Conservation (phyloP, 2,113 vertebrate genomes). For the Myotis davidii region DNA sequence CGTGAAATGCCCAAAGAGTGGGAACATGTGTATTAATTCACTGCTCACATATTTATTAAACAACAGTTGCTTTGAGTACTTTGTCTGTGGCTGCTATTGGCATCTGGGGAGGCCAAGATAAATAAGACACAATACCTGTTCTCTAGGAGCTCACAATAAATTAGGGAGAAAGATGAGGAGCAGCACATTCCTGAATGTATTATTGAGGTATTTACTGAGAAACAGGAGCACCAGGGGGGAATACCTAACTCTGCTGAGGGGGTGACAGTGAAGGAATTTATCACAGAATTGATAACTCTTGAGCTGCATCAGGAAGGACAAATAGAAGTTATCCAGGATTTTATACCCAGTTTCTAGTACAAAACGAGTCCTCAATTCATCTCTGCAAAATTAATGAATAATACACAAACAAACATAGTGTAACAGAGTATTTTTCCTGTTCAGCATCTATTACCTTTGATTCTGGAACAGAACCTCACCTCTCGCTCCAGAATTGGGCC, state of each 20-base stretch:
- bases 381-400: neutral
- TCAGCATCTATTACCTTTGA: neutral
- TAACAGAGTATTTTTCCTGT: neutral
- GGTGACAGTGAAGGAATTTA: neutral
- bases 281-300: neutral
- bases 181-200: neutral
- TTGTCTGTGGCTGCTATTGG: neutral
- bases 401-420: neutral
- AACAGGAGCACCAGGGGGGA: neutral
- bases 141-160: neutral
- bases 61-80: neutral
- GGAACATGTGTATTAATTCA: neutral
- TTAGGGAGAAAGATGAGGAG: neutral
- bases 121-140: neutral
- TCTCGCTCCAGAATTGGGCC: neutral
- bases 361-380: neutral
- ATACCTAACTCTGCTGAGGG: neutral
- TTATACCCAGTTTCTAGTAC: neutral
- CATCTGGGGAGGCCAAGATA: neutral
- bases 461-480: neutral
- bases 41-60: slow-evolving; percentile 9
- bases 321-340: neutral
- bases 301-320: neutral
- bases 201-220: neutral
- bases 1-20: neutral